These are phyloP conservation scores for Merops nubicus DNA, from an alignment of 2,113 vertebrate genomes.

Conservation along the genomic window DNA sequence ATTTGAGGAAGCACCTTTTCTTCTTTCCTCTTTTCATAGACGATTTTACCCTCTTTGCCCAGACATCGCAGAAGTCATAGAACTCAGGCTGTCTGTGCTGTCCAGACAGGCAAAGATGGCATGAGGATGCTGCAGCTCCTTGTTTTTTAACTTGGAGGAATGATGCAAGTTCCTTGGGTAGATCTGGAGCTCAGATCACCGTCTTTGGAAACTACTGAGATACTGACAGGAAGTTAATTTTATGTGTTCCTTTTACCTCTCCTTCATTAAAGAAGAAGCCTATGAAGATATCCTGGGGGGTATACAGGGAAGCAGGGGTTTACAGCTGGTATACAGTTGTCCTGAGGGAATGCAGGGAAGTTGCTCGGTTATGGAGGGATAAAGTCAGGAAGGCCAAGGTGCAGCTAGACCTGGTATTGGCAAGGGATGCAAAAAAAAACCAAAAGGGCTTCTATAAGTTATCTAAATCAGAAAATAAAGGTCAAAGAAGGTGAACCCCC, in stretches of 20 bases:
- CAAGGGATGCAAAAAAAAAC: too few relatives aligned
- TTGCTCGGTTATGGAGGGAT: too few relatives aligned
- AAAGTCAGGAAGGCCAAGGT: too few relatives aligned
- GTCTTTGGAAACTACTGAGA: neutral
- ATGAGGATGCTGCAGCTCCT: neutral
- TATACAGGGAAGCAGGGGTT: too few relatives aligned
- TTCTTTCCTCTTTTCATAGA: neutral
- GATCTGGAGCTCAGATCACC: neutral
- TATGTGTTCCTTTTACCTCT: neutral
- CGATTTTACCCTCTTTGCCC: neutral
- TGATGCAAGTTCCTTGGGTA: neutral
- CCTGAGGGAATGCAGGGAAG: too few relatives aligned
- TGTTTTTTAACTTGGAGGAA: neutral
- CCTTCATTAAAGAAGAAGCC: neutral
- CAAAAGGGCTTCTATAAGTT: too few relatives aligned
- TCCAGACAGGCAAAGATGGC: neutral
- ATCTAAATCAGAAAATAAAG: too few relatives aligned
- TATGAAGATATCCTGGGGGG: neutral
- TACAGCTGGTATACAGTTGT: too few relatives aligned
- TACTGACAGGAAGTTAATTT: neutral
- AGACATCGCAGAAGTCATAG: accelerated
- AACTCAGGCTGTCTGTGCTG: neutral
- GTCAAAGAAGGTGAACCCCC: too few relatives aligned
- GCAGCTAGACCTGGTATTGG: too few relatives aligned
- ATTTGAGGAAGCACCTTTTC: neutral